Evolutionary conservation across 2,797 vertebrate genomes (phyloP).

Genomic region (Microctenopoma stevenorrisi): DNA sequence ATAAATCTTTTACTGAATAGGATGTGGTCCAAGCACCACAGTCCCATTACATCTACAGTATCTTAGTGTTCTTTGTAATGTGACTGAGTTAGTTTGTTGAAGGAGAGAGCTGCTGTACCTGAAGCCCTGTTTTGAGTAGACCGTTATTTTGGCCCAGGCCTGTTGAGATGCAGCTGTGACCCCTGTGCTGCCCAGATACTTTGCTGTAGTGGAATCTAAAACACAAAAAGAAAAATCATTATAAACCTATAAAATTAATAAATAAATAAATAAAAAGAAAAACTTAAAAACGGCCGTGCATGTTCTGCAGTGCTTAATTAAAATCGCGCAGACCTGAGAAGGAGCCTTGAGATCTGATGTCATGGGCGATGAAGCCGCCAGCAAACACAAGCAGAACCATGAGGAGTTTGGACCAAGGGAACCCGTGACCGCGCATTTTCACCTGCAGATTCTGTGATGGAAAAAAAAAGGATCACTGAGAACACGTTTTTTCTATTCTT

Average conservation of each 20-base stretch:
- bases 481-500: neutral
- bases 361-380: constrained; percentile 86
- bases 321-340: constrained; percentile 82
- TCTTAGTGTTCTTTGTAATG: too few species aligned
- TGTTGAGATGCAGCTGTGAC: constrained; percentile 84
- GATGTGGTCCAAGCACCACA: too few species aligned
- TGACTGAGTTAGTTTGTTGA: too few species aligned
- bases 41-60: too few species aligned
- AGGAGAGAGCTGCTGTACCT: constrained; percentile 75
- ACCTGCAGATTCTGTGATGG: constrained; percentile 84
- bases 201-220: constrained; percentile 86
- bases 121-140: constrained; percentile 83
- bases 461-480: neutral
- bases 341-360: constrained; percentile 86
- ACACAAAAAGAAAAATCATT: constrained; percentile 7
- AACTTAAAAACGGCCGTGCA: fast-evolving
- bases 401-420: constrained; percentile 89
- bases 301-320: neutral
- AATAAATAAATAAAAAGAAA: neutral
- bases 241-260: neutral
- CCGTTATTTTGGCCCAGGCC: constrained; percentile 85
- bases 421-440: constrained; percentile 84
- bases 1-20: neutral
- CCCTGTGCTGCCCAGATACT: constrained; percentile 84
- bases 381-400: constrained; percentile 85